These are phyloP conservation scores for Anolis apletophallus DNA, from an alignment of 2,797 vertebrate species.

Conservation along the genomic window DNA sequence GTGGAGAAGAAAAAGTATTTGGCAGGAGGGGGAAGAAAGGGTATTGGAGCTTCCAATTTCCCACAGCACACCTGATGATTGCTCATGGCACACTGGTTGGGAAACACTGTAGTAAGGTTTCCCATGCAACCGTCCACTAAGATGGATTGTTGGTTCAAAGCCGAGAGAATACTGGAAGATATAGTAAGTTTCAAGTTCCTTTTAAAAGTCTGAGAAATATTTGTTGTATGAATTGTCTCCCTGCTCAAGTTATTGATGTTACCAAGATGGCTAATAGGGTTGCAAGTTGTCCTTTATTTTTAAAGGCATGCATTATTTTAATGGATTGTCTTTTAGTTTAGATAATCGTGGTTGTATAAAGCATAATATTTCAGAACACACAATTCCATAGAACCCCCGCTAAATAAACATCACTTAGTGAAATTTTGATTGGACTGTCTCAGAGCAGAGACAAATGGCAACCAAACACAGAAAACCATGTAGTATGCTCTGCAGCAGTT, in stretches of 20 bases:
- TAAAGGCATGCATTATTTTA: not conserved
- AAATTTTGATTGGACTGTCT: slow-evolving; percentile 1
- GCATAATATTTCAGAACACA: not conserved
- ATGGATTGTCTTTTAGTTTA: not conserved
- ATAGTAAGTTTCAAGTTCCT: not conserved
- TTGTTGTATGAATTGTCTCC: not conserved
- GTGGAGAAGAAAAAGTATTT: no score
- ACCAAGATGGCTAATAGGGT: not conserved
- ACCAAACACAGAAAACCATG: not conserved
- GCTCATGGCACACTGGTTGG: no score
- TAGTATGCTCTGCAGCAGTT: not conserved
- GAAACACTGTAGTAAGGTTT: no score
- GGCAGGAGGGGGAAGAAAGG: no score
- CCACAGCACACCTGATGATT: no score
- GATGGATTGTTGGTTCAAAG: not conserved
- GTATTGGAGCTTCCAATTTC: no score
- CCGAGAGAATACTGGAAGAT: not conserved
- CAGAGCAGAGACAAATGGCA: slow-evolving; percentile 36
- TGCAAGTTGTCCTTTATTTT: not conserved
- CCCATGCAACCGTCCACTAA: not conserved
- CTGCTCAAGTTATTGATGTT: not conserved
- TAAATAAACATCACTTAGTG: slow-evolving; percentile 9
- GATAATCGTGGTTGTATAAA: not conserved
- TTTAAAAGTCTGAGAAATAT: not conserved
- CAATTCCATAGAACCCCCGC: not conserved